Base-by-base conservation (phyloP, 1,140 invertebrate genomes). In the Tetragnatha versicolor region DNA sequence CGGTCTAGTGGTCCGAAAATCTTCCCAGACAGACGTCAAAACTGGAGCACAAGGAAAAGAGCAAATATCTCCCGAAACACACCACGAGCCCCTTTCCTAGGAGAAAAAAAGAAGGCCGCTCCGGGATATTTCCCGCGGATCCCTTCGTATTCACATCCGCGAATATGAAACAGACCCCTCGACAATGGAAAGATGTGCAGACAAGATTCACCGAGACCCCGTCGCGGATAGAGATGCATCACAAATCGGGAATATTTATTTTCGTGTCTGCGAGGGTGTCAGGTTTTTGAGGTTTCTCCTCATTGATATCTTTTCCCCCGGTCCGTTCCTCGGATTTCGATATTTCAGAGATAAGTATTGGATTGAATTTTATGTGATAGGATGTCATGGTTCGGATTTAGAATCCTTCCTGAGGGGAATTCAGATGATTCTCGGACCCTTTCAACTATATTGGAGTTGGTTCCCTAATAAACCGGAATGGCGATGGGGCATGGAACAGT, bases 1-100 rank as follows among this genome's bases (percentile, higher is more conserved):
- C 47, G 68, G 68, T 70, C 31, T 53, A 70, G n/a, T 39, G 68
- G 22, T 35, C 45, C 31, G 51, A 37, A 39, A 70, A 70, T 39
- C 47, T 65, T 47, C 42, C 58, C 49, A 39, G 33, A 70, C 47
- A 55, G 33, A 70, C 42, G 29, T 65, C 61, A 65, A 65, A 39
- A 42, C 37, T 29, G 61, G 61, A 25, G 27, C 25, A 17, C 6
- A 12, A n/a, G 65, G 20, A 49, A 51, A 31, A 51, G 45, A 51
- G 27, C 65, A 68, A 51, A 68, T 49, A 27, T 27, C 51, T 25
- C 17, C 27, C 12, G 20, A 17, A 65, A 39, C 61, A 42, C 33
- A n/a, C 22, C 35, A 9, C 61, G 20, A 12, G 10, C 3, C 17
- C 14, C 6, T 33, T 31, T 22, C 12, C 27, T 4, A 31, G 1